A percentile compares a stretch with the other conserved stretches of the same genome.
These are phyloP conservation scores for Lutjanus erythropterus DNA, from an alignment of 2,113 vertebrate genomes.

Conservation along the genomic window DNA sequence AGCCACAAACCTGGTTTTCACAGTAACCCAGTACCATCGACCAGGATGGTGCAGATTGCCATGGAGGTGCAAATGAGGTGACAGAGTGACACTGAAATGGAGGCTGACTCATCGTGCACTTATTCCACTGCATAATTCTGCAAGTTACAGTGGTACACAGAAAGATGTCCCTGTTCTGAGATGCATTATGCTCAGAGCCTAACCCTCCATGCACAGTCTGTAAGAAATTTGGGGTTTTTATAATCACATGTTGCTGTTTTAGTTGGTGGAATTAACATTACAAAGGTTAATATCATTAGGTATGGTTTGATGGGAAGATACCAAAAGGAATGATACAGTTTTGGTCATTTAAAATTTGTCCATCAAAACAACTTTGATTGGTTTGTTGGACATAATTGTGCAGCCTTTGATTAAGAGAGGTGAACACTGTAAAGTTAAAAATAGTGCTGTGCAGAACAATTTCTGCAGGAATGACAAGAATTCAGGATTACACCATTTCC, in stretches of 20 bases:
- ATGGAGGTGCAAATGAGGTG: slow-evolving; percentile 64
- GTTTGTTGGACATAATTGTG: not conserved
- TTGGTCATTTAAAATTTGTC: not conserved
- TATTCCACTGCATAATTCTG: slow-evolving; percentile 39
- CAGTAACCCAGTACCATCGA: slow-evolving; percentile 18
- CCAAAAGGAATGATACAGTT: not conserved
- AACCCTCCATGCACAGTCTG: not conserved
- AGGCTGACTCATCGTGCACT: slow-evolving; percentile 61
- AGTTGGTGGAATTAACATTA: not conserved
- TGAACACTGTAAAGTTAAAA: slow-evolving; percentile 24
- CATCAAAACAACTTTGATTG: not conserved
- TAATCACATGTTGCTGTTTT: slow-evolving; percentile 2
- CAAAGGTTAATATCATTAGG: not conserved
- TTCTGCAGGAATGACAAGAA: slow-evolving; percentile 69
- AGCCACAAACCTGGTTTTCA: slow-evolving; percentile 48
- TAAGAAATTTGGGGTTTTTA: not conserved
- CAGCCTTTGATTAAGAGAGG: slow-evolving; percentile 1
- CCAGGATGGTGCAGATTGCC: slow-evolving; percentile 37
- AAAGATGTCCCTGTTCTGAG: slow-evolving; percentile 20
- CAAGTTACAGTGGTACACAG: slow-evolving; percentile 8
- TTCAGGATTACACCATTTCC: slow-evolving; percentile 60
- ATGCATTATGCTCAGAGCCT: slow-evolving; percentile 3
- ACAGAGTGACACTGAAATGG: slow-evolving; percentile 28
- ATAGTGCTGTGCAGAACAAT: slow-evolving; percentile 40
- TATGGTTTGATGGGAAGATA: not conserved